These are phyloP conservation scores for Cyprinodon tularosa DNA, from an alignment of 2,113 vertebrate genomes.

Conservation along the genomic window DNA sequence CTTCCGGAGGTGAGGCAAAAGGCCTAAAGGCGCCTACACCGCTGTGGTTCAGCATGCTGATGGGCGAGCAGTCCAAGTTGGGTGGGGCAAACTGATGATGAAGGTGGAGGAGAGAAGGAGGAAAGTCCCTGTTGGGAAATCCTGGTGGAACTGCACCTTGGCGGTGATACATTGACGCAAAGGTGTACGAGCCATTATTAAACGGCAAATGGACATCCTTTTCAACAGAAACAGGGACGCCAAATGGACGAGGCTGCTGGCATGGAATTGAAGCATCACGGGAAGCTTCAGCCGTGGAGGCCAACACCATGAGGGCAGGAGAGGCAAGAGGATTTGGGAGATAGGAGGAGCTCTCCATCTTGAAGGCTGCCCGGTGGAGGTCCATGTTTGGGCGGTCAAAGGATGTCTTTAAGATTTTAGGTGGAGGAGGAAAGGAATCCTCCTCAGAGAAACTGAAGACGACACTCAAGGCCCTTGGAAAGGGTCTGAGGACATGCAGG, in stretches of 20 bases:
- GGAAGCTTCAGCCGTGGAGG: conserved; percentile 96
- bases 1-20: conserved; percentile 92
- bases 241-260: conserved; percentile 95
- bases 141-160: conserved; percentile 94
- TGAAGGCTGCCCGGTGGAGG: conserved; percentile 99
- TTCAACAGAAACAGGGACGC: conserved; percentile 95
- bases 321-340: conserved; percentile 97
- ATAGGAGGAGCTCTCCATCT: conserved; percentile 99
- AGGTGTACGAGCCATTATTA: conserved; percentile 98
- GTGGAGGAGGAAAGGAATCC: conserved; percentile 70
- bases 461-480: conserved; percentile 54
- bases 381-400: conserved; percentile 83
- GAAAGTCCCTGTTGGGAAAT: conserved; percentile 97
- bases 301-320: conserved; percentile 98
- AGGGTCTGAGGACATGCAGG: conserved; percentile 33
- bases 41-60: conserved; percentile 98
- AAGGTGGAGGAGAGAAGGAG: conserved; percentile 95
- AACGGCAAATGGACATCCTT: conserved; percentile 99
- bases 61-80: conserved; percentile 97
- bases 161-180: conserved; percentile 98
- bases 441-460: conserved; percentile 48
- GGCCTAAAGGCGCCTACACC: conserved; percentile 97
- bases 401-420: conserved; percentile 34
- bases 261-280: conserved; percentile 97
- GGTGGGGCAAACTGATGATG: conserved; percentile 98